Conservation (phyloP, 2,113 vertebrate genomes). For the Gymnorhina tibicen region DNA sequence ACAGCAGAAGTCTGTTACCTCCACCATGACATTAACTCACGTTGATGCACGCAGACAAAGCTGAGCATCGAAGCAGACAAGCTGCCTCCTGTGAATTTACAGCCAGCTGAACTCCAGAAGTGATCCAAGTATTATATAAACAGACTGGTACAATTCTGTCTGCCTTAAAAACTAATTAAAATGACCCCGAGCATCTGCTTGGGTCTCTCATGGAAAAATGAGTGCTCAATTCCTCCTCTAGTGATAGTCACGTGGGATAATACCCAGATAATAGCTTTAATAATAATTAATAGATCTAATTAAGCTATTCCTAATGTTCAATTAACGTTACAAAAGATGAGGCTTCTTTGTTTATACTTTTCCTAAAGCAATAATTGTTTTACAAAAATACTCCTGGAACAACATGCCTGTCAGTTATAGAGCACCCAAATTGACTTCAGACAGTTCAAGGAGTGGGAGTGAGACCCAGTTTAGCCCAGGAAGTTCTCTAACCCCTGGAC, state of each 20-base stretch:
- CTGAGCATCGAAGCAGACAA: background rate
- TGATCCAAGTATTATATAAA: background rate
- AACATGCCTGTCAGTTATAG: background rate
- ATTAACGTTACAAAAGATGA: background rate
- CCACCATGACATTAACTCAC: background rate
- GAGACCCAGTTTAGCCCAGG: background rate
- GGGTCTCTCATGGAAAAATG: background rate
- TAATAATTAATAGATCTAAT: too few relatives aligned
- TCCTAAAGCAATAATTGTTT: background rate
- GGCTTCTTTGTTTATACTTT: background rate
- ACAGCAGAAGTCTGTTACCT: background rate
- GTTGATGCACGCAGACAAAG: background rate
- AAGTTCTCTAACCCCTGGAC: background rate
- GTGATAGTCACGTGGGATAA: background rate
- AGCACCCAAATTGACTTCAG: background rate
- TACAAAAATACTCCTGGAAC: background rate
- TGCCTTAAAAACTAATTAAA: background rate
- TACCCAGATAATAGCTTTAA: background rate
- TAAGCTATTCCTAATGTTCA: background rate
- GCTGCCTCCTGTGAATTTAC: background rate
- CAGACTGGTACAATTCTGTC: background rate
- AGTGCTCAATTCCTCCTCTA: background rate
- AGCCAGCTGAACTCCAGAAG: background rate
- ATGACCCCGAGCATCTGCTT: background rate
- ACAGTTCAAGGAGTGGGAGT: background rate